phyloP scores from a whole-genome alignment of 2,888 invertebrate species.

The Mimas tiliae region DNA sequence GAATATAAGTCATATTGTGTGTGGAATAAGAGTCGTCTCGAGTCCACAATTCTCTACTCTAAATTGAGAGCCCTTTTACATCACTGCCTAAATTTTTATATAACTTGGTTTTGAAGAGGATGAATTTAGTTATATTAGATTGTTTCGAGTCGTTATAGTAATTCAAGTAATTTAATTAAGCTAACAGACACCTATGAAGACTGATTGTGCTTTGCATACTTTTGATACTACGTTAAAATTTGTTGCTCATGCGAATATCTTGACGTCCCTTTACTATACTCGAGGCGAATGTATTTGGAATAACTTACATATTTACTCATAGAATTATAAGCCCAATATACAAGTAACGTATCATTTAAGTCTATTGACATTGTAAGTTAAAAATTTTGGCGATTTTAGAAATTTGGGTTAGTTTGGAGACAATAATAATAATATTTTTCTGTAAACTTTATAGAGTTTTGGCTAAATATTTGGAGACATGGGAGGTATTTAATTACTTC shows the following conservation, averaged over 20 bases:
- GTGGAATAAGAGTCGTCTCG: conserved; percentile 1
- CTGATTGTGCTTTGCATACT: background rate
- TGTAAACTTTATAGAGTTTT: no score
- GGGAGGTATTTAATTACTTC: no score
- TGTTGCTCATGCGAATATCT: background rate
- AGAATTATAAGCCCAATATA: background rate
- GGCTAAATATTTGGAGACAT: no score
- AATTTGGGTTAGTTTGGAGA: no score
- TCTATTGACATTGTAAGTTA: no score
- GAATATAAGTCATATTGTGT: background rate
- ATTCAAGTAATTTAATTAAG: background rate
- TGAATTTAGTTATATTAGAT: background rate
- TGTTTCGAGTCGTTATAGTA: no score
- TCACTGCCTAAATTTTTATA: background rate
- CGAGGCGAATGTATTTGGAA: background rate
- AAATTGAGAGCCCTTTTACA: background rate
- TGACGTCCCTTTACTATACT: background rate
- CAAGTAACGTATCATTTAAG: no score
- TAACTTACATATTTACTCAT: background rate
- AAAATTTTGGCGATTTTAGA: no score
- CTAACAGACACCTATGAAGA: background rate
- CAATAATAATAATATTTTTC: no score
- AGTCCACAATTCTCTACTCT: background rate
- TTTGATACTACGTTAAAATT: background rate
- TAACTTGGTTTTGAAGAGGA: background rate